Conservation (phyloP, 2,888 invertebrate genomes). For the Margaritifera margaritifera region DNA sequence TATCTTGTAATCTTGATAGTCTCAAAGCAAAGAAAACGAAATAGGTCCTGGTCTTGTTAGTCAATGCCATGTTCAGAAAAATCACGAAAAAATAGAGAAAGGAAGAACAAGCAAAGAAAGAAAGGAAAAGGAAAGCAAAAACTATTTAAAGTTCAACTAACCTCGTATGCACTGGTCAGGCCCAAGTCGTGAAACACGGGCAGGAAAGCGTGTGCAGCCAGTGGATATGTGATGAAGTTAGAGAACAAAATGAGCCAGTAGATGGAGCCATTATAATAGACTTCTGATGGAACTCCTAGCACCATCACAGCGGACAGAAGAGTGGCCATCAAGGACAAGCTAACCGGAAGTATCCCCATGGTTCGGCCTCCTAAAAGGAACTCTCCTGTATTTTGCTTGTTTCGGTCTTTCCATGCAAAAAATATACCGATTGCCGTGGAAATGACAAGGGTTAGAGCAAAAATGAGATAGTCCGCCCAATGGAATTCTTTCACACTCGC, state of each 20-base stretch:
- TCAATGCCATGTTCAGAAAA: no score
- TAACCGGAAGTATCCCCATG: constrained; percentile 55
- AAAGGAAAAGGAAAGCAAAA: no score
- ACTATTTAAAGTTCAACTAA: constrained; percentile 15
- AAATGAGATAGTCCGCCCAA: constrained; percentile 61
- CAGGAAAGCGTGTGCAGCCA: constrained; percentile 60
- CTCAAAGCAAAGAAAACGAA: no score
- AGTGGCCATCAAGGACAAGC: constrained; percentile 58
- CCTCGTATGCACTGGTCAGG: constrained; percentile 64
- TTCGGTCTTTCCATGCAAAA: constrained; percentile 49
- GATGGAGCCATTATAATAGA: constrained; percentile 77
- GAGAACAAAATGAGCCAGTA: constrained; percentile 78
- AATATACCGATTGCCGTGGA: constrained; percentile 55
- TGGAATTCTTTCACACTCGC: constrained; percentile 35
- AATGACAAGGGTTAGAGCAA: constrained; percentile 47
- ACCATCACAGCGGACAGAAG: constrained; percentile 62
- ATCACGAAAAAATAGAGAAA: no score
- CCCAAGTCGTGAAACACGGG: constrained; percentile 61
- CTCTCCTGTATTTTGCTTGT: constrained; percentile 49
- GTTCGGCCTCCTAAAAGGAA: constrained; percentile 59
- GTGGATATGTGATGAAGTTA: constrained; percentile 83
- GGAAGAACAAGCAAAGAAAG: no score
- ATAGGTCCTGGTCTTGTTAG: no score
- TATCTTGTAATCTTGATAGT: no score
- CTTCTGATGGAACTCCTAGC: constrained; percentile 59